Evolutionary conservation across 23 tunicate species (phyloP), one percentile per base, ranked within the genome.

Genomic region (Phallusia fumigata): DNA sequence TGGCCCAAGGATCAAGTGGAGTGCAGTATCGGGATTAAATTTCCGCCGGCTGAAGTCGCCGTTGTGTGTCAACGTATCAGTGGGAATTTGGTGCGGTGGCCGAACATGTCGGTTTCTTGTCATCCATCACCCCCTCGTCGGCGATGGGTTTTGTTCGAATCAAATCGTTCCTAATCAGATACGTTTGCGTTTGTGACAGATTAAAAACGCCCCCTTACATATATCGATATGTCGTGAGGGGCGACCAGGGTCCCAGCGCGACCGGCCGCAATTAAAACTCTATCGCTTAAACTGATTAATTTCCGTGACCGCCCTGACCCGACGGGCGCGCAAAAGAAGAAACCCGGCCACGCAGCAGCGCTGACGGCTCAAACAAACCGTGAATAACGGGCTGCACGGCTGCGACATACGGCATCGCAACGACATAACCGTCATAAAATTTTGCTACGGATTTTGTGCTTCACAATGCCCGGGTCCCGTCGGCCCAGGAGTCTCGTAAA

Each of bases 41-140:
- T 16, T 58, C 69, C 16, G 28, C 3, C 69, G 15, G 26, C 69
- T 21, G 69, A 6, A 1, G 69, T 22, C 8, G 47, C 5, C 10
- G 47, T 40, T 40, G 47, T 40, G 47, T 40, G 47, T 40, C 47
- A 40, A 40, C 47, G 69, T 58, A 24, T 6, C 69, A 58, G 28
- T 58, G 69, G 69, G 69, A 58, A 58, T 58, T n/a, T 58, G 69
- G 69, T 58, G 26, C 69, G 69, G 69, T 58, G 69, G 26, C 69
- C 28, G 69, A 58, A 58, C 69, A 58, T 58, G 69, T 22, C 26
- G 28, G 69, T 21, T 21, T 24, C 69, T 58, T 5, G 69, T 24
- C 28, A 58, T 58, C 69, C 26, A 58, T 58, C 69, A 58, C 69
- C 13, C 28, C 26, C 28, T 24, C 28, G 26, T 58, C 28, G 69